Evolutionary conservation across 2,797 vertebrate genomes (phyloP).

Genomic region (Meriones psammophilus): DNA sequence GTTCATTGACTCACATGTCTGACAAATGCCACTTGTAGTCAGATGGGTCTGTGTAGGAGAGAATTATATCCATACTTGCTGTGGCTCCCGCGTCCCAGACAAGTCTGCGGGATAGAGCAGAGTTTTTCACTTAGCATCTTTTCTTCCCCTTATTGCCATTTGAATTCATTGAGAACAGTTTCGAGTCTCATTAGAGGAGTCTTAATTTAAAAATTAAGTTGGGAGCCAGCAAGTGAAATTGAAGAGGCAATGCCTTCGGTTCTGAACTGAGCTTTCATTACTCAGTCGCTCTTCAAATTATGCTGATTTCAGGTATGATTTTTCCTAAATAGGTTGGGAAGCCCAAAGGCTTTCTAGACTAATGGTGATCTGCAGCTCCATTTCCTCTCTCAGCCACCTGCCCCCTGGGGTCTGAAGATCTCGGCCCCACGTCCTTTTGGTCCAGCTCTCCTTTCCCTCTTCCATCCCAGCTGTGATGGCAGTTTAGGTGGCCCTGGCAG

Average conservation of each 20-base stretch:
- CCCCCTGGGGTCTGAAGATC: too few relatives aligned
- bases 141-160: slow-evolving; percentile 7
- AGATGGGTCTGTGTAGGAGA: not conserved
- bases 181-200: slow-evolving; percentile 62
- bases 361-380: too few relatives aligned
- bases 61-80: not conserved
- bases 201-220: slow-evolving; percentile 79
- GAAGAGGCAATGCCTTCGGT: slow-evolving; percentile 65
- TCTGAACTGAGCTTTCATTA: slow-evolving; percentile 69
- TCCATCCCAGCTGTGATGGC: not conserved
- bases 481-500: not conserved
- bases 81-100: accelerated
- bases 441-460: not conserved
- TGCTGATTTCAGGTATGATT: slow-evolving; percentile 59
- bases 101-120: not conserved
- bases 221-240: slow-evolving; percentile 64
- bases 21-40: not conserved
- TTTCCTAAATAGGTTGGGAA: slow-evolving; percentile 17
- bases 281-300: slow-evolving; percentile 73
- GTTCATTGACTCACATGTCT: not conserved
- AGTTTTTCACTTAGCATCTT: slow-evolving; percentile 18
- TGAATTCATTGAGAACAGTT: slow-evolving; percentile 50
- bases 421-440: accelerated
- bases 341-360: not conserved
- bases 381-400: not conserved